Evolutionary conservation across 2,113 vertebrate genomes (phyloP).

Genomic region (Ondatra zibethicus): DNA sequence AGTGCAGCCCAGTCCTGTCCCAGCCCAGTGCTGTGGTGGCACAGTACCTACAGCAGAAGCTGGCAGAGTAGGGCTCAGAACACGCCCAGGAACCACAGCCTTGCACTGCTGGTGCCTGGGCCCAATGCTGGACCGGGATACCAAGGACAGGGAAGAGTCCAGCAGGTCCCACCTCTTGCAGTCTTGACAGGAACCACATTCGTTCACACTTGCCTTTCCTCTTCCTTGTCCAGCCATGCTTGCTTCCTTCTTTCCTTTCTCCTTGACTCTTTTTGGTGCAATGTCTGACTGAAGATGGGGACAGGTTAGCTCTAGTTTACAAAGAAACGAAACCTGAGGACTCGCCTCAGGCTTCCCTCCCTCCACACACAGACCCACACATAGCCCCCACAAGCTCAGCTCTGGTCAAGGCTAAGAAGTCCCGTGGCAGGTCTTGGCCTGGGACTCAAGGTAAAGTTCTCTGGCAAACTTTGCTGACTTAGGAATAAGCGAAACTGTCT

Average conservation of each 20-base stretch:
- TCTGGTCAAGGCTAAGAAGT: background rate
- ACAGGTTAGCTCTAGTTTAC: slow-evolving; percentile 34
- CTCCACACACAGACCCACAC: background rate
- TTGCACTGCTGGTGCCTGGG: background rate
- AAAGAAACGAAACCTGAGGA: background rate
- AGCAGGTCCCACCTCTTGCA: background rate
- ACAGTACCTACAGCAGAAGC: background rate
- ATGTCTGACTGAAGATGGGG: slow-evolving; percentile 52
- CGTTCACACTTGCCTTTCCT: background rate
- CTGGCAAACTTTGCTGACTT: slow-evolving; percentile 23
- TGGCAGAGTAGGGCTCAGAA: too few species aligned
- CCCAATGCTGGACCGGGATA: background rate
- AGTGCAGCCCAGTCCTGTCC: background rate
- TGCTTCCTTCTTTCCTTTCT: background rate
- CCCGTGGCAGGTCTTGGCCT: background rate
- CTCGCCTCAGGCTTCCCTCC: background rate
- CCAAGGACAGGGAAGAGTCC: background rate
- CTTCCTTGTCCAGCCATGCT: background rate
- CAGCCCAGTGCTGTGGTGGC: background rate
- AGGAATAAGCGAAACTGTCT: background rate
- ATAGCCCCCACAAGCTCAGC: background rate
- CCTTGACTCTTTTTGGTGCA: background rate
- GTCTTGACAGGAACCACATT: background rate
- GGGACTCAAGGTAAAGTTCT: slow-evolving; percentile 60
- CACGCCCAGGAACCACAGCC: background rate